phyloP scores from a whole-genome alignment of 2,113 vertebrate genomes.

The Azemiops feae region DNA sequence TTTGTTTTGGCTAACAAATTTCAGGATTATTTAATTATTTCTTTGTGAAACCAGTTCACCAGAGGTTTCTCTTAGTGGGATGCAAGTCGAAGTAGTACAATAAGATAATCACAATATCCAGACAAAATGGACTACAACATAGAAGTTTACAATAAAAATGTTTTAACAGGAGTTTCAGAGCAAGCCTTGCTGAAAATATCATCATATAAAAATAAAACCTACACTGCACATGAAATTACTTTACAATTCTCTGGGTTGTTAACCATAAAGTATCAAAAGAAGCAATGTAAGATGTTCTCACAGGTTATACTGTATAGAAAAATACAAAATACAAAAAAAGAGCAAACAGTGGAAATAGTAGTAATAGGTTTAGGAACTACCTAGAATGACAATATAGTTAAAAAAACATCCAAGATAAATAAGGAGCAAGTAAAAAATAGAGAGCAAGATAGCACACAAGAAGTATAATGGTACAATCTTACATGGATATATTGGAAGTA shows the following conservation, averaged over 20 bases:
- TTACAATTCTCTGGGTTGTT: not conserved
- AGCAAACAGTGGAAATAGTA: not conserved
- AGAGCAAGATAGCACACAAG: not conserved
- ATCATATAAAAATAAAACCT: not conserved
- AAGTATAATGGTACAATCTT: not conserved
- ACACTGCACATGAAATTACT: not conserved
- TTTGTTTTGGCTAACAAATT: not conserved
- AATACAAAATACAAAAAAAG: not conserved
- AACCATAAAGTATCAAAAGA: not conserved
- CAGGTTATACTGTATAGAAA: not conserved
- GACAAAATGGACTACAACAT: not conserved
- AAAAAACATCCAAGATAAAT: not conserved
- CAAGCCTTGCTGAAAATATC: not conserved
- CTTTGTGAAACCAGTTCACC: not conserved
- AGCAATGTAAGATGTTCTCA: not conserved
- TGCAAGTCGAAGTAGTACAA: not conserved
- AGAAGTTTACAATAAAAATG: not conserved
- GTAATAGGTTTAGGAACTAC: not conserved
- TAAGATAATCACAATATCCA: not conserved
- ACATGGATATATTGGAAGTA: not conserved
- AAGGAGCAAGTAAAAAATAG: not conserved
- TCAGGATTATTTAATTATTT: not conserved
- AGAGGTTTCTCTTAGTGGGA: not conserved
- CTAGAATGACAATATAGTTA: not conserved
- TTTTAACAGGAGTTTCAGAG: not conserved